Evolutionary conservation across 2,888 invertebrate species (phyloP).

Genomic region (Cheilosia variabilis): DNA sequence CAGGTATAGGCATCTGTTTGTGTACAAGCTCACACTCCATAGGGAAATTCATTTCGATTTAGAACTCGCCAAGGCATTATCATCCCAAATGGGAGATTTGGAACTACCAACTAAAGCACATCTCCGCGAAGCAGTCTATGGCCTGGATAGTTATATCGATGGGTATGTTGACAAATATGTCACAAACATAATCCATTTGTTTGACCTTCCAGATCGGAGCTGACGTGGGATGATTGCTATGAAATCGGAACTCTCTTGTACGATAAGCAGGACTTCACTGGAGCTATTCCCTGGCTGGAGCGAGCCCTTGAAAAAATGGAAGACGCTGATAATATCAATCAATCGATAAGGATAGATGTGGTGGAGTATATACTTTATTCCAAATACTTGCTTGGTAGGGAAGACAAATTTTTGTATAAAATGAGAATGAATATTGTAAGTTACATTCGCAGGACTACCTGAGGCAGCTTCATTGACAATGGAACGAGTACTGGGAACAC

Average conservation of each 20-base stretch:
- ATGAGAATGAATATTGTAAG: neutral
- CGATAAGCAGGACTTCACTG: neutral
- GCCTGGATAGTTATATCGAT: neutral
- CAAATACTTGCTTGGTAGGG: constrained; percentile 3
- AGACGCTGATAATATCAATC: neutral
- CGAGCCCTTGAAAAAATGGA: neutral
- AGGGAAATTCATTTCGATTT: neutral
- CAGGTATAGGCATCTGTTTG: constrained; percentile 82
- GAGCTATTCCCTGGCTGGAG: constrained; percentile 23
- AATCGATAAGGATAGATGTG: neutral
- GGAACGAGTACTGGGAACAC: neutral
- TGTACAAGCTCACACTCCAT: no score
- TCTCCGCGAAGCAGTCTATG: neutral
- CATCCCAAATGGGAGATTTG: neutral
- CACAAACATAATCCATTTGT: no score
- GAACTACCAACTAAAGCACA: neutral
- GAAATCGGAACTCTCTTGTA: constrained; percentile 25
- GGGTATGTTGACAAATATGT: neutral
- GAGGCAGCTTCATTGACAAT: neutral
- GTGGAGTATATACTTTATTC: constrained; percentile 28
- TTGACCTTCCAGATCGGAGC: neutral
- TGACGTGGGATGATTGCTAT: constrained; percentile 37
- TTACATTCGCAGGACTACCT: neutral
- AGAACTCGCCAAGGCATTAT: constrained; percentile 9
- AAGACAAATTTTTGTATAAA: no score